Evolutionary conservation across 2,888 invertebrate species (phyloP).

Genomic region (Heliconius aoede): DNA sequence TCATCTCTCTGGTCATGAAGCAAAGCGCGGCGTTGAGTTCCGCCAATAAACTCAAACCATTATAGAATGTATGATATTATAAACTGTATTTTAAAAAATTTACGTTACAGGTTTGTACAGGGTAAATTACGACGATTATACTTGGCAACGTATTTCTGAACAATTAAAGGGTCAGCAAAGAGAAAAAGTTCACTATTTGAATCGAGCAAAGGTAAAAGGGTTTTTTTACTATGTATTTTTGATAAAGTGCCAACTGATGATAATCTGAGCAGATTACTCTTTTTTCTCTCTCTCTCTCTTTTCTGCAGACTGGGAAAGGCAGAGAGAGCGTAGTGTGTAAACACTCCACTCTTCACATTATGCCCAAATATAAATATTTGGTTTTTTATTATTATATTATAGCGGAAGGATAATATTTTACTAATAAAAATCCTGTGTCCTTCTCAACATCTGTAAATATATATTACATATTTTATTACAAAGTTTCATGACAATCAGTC

Average conservation of each 20-base stretch:
- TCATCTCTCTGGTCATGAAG: no score
- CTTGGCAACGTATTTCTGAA: constrained; percentile 79
- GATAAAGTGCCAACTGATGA: no score
- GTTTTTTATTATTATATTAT: no score
- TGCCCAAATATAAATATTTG: no score
- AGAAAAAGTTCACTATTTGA: constrained; percentile 84
- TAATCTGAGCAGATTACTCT: not conserved
- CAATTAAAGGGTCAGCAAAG: constrained; percentile 73
- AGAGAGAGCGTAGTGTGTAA: not conserved
- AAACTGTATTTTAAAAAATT: not conserved
- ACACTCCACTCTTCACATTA: not conserved
- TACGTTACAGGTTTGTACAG: constrained; percentile 84
- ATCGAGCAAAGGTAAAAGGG: constrained; percentile 87
- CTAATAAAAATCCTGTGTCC: not conserved
- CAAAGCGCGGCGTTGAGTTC: no score
- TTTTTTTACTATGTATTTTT: not conserved
- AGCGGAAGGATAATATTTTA: not conserved
- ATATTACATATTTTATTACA: no score
- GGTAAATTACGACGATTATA: constrained; percentile 85
- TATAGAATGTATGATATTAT: not conserved
- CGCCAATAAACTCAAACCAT: no score
- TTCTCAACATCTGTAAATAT: not conserved
- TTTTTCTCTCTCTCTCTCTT: not conserved
- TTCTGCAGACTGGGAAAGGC: not conserved
- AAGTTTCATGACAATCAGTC: not conserved